Evolutionary conservation across 1,140 invertebrate species (phyloP), one percentile per base, ranked within the genome.

Genomic region (Ostrea denselamellosa): DNA sequence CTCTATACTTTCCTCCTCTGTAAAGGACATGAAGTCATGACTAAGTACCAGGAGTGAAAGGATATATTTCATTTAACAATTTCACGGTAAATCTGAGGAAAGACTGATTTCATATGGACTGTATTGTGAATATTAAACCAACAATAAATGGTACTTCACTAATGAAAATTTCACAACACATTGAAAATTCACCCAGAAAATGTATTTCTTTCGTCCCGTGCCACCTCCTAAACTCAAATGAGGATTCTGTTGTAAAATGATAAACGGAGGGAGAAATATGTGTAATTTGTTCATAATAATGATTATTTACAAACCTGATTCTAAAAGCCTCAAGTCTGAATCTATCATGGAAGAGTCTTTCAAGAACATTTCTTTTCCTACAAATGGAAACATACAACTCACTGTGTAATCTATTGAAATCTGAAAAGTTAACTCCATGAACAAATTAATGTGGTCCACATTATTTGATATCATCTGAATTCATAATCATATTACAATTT

Each of bases 241-340:
- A 44, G 34, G 34, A 28, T 28, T 9, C 71, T 77, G 71, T 28
- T 77, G 71, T 44, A 17, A 77, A 34, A 44, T 0, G 71, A 77
- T 19, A 58, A 58, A n/a, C 8, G 7, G 56, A 0, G 34, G 34
- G 34, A 44, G 34, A 44, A 44, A 44, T 44, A 44, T 1, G 19
- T 62, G 54, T 17, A n/a, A 19, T 62, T 5, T 3, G 9, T 19
- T 28, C 0, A 28, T 8, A 19, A 81, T 81, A 22, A 81, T 22
- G 14, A 62, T 62, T 71, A 25, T 71, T 8, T 25, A 34, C 68
- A 71, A 17, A 71, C 68, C 68, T 71, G 68, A 71, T 95, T 98
- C 97, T 85, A 99, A 96, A 95, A 99, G 99, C 95, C 98, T 98
- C 22, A 99, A 96, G 96, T 99, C 98, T 65, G 98, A 99, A 93